Conservation (phyloP, 2,113 vertebrate genomes). For the Syngnathus typhle region DNA sequence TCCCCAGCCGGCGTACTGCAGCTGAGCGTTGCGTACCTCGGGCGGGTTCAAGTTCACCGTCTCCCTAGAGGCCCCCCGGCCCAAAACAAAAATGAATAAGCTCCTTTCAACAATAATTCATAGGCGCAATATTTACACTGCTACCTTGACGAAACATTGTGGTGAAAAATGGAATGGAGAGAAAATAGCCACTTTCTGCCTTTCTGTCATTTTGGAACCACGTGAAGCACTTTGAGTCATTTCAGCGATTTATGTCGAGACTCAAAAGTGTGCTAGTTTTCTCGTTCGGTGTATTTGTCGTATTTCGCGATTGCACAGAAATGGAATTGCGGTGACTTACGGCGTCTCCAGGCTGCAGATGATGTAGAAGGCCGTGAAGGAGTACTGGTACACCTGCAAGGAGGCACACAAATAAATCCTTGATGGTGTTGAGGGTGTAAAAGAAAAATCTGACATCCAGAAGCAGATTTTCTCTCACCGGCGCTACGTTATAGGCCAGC, state of each 20-base stretch:
- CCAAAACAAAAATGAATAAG: not conserved
- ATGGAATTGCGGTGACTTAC: conserved; percentile 57
- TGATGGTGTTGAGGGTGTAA: not conserved
- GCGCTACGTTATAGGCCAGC: conserved; percentile 85
- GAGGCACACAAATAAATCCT: conserved; percentile 13
- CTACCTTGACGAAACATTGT: too few relatives aligned
- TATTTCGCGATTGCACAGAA: not conserved
- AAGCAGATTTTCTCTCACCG: conserved; percentile 69
- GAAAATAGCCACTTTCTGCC: too few relatives aligned
- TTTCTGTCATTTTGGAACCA: too few relatives aligned
- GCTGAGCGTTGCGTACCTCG: conserved; percentile 87
- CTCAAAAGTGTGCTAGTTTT: too few relatives aligned
- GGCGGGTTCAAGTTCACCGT: conserved; percentile 90
- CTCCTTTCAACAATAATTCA: not conserved
- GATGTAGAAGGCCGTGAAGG: conserved; percentile 90
- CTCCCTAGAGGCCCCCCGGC: conserved; percentile 68
- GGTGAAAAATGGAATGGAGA: too few relatives aligned
- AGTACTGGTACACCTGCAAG: conserved; percentile 84
- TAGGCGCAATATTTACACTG: not conserved
- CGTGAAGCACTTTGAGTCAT: too few relatives aligned
- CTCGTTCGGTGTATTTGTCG: not conserved
- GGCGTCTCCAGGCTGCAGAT: conserved; percentile 77
- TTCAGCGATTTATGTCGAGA: too few relatives aligned
- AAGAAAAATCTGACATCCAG: conserved; percentile 22
- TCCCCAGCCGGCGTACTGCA: conserved; percentile 96